Evolutionary conservation across 2,113 vertebrate species (phyloP), one percentile per base, ranked within the genome.

Genomic region (Ptychochromis oligacanthus): DNA sequence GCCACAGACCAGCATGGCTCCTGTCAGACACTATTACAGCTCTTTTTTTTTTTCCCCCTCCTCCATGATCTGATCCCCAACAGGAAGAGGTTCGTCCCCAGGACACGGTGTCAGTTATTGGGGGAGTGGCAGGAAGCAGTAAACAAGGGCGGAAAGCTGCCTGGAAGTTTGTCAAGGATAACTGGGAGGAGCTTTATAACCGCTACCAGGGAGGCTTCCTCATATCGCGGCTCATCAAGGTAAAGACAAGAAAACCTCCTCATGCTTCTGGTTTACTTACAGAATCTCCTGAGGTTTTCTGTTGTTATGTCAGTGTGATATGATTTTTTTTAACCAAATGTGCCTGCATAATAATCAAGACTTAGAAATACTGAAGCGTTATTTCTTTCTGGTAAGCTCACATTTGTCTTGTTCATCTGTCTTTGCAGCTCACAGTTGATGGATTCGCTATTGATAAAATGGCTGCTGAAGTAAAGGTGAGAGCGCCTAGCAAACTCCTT

Each of bases 191-290:
- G 82, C 96, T 99, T 79, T 97, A 98, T 91, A 99, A 99, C 89
- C 97, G 97, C 67, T 99, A 99, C 95, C 98, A 99, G 89, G 98
- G 98, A n/a, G 98, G 98, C 78, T 99, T 99, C 93, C 96, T 99
- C 93, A 98, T 99, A 97, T 98, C 98, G 88, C 95, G 98, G 81
- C 96, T 99, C 91, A 97, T 99, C 94, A 99, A 99, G 97, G 98
- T 99, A 84, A 2, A 74, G 14, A 18, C 17, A 70, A 18, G 3
- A 11, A 74, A 1, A 15, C 13, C 70, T 12, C 14, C 5, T 31
- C 8, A 9, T 34, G 6, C 15, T 75, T 17, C 54, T 46, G 11
- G 46, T 52, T 80, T 18, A 6, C 8, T 57, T 52, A 52, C n/a
- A 26, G 64, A 31, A 31, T 46, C 43, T 67, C 62, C 38, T 26